These are phyloP conservation scores for Dinoponera quadriceps DNA, from an alignment of 1,140 invertebrate species.

Conservation along the genomic window DNA sequence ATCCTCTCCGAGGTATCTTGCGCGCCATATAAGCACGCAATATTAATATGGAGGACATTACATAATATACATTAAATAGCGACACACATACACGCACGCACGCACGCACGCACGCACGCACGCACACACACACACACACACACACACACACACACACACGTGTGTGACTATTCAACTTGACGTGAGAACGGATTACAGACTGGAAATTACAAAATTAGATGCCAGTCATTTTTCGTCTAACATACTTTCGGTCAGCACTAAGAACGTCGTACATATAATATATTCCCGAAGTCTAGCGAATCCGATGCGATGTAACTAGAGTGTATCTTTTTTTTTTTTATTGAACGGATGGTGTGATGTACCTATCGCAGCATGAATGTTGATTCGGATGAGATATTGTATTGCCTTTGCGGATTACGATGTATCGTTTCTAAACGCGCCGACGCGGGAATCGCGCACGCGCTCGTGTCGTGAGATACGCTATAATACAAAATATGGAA, in stretches of 20 bases:
- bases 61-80: slow-evolving; percentile 54
- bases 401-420: slow-evolving; percentile 29
- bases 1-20: slow-evolving; percentile 22
- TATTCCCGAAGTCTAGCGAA: slow-evolving; percentile 5
- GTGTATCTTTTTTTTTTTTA: slow-evolving; percentile 21
- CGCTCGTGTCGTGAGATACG: slow-evolving; percentile 31
- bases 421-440: slow-evolving; percentile 20
- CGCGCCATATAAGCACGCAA: slow-evolving; percentile 4
- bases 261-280: slow-evolving; percentile 21
- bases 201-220: slow-evolving; percentile 53
- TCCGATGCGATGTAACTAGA: slow-evolving; percentile 2
- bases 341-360: not conserved
- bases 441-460: slow-evolving; percentile 23
- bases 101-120: no score
- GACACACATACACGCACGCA: not conserved
- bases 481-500: slow-evolving; percentile 54
- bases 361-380: not conserved
- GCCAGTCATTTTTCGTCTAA: slow-evolving; percentile 46
- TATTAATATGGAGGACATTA: slow-evolving; percentile 39
- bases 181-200: slow-evolving; percentile 18
- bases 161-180: slow-evolving; percentile 24
- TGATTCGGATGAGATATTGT: slow-evolving; percentile 11
- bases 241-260: slow-evolving; percentile 43
- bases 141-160: no score
- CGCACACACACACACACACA: no score